Evolutionary conservation across 2,888 invertebrate genomes (phyloP), one percentile per base, ranked within the genome.

Genomic region (Nephrocerus scutellatus): DNA sequence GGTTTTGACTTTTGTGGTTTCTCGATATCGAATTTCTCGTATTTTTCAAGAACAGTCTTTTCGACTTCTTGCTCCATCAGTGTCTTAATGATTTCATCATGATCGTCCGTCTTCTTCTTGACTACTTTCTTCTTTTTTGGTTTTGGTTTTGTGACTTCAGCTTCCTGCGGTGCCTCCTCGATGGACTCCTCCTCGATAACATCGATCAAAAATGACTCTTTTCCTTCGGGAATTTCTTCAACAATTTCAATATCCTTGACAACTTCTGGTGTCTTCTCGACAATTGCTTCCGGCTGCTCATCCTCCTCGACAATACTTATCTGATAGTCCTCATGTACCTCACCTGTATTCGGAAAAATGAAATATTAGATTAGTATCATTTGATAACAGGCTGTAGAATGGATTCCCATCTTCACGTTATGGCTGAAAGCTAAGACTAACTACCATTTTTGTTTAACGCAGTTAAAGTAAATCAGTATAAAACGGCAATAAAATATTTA

Each of bases 11-110:
- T 61, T 38, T 60, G 56, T 2, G 63, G 62, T 34, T 55, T 63
- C 53, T 65, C 65, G 44, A 71, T 68, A 4, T 68, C 68, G 29
- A 60, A 21, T 53, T 71, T 69, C 45, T 71, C 70, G 35, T 69
- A 66, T 51, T 70, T 70, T 39, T 72, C 69, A 10, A 68, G 59
- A 49, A 67, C 68, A 4, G 70, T 66, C 52, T 67, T 68, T 36
- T 64, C 62, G 35, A 68, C 56, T 45, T 68, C 68, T 50, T 64
- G 62, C 20, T 60, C 66, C 18, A 67, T 43, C 20, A 68, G 43
- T 34, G 61, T 60, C 43, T 62, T 54, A 38, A 67, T 65, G 33
- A 63, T 48, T 19, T 58, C 60, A 51, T 67, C 68, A 10, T 66
- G 62, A 5, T 67, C 65, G 43, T 61, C 62, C 13, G 55, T 56